These are phyloP conservation scores for Furcifer pardalis DNA, from an alignment of 2,797 vertebrate species.

Conservation along the genomic window DNA sequence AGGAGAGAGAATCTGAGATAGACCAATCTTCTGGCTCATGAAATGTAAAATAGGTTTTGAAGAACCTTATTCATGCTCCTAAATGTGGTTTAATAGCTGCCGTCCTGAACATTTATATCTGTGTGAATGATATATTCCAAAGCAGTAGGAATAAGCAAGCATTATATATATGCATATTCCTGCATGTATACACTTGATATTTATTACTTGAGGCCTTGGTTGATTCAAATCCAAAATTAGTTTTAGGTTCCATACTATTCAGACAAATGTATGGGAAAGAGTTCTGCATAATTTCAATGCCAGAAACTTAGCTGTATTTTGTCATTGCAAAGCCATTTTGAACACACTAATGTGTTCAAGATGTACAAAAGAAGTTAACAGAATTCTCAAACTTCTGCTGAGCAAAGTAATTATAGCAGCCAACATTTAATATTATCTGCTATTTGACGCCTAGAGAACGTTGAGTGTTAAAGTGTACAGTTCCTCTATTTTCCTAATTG, in stretches of 20 bases:
- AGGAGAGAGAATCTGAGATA: too few species aligned
- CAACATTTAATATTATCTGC: neutral
- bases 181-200: neutral
- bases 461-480: too few species aligned
- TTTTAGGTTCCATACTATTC: too few species aligned
- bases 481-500: neutral
- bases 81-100: neutral
- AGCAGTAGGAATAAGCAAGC: neutral
- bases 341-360: neutral
- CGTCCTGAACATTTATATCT: neutral
- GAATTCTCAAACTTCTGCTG: neutral
- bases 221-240: too few species aligned
- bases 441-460: neutral
- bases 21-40: neutral
- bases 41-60: neutral
- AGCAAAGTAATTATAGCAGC: neutral
- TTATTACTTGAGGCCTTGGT: neutral
- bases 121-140: neutral
- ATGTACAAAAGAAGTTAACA: rapidly evolving
- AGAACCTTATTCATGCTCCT: neutral
- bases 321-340: too few species aligned
- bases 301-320: too few species aligned
- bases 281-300: neutral
- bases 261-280: too few species aligned
- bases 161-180: neutral